These are phyloP conservation scores for Perdita meconis DNA, from an alignment of 2,888 invertebrate species.

Conservation along the genomic window DNA sequence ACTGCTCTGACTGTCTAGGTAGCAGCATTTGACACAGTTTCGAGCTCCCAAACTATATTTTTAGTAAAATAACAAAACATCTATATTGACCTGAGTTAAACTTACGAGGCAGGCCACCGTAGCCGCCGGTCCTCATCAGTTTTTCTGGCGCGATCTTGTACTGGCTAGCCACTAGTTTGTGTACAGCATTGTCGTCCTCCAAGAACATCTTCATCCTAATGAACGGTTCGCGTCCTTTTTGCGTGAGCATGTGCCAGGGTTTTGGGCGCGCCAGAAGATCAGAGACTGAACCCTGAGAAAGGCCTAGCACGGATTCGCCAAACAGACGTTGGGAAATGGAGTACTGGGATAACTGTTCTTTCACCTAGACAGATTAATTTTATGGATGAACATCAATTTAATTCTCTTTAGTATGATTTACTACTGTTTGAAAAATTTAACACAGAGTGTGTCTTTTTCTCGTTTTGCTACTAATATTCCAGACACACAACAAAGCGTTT, in stretches of 20 bases:
- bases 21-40: slow-evolving; percentile 43
- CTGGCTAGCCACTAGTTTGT: slow-evolving; percentile 97
- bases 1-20: background rate
- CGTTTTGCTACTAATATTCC: background rate
- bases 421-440: slow-evolving; percentile 1
- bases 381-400: background rate
- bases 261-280: slow-evolving; percentile 98
- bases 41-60: slow-evolving; percentile 70
- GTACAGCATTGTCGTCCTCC: slow-evolving; percentile 97
- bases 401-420: background rate
- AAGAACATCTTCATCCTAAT: slow-evolving; percentile 99
- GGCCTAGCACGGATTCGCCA: slow-evolving; percentile 98
- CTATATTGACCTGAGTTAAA: slow-evolving; percentile 84
- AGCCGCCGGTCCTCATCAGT: slow-evolving; percentile 97
- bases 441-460: background rate
- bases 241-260: slow-evolving; percentile 99
- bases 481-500: background rate
- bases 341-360: slow-evolving; percentile 97
- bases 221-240: slow-evolving; percentile 98
- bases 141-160: slow-evolving; percentile 99
- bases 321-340: slow-evolving; percentile 99
- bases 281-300: slow-evolving; percentile 98
- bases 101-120: slow-evolving; percentile 93
- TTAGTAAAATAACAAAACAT: slow-evolving; percentile 82
- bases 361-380: slow-evolving; percentile 86